phyloP scores from a whole-genome alignment of 2,113 vertebrate species.

The Mobula birostris region DNA sequence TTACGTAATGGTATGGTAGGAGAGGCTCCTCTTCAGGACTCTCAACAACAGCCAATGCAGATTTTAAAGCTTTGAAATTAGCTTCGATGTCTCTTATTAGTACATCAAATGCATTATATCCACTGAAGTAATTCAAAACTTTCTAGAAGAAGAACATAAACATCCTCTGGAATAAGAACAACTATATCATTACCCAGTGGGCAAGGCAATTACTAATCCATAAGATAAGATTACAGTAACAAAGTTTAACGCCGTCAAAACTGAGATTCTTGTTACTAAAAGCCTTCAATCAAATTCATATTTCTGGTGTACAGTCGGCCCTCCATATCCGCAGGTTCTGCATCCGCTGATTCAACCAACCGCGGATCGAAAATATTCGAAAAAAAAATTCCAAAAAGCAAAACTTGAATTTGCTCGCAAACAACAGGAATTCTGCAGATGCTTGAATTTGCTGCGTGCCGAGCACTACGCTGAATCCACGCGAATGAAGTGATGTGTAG shows the following conservation, averaged over 20 bases:
- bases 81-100: constrained; percentile 65
- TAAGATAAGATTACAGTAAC: background rate
- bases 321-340: no score
- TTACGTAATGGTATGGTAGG: constrained; percentile 56
- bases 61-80: constrained; percentile 68
- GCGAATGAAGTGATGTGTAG: no score
- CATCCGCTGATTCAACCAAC: no score
- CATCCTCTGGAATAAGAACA: background rate
- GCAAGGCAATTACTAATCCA: background rate
- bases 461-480: no score
- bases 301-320: no score
- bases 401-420: no score
- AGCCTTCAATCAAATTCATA: background rate
- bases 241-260: background rate
- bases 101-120: constrained; percentile 52
- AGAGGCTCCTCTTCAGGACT: constrained; percentile 60
- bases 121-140: constrained; percentile 62
- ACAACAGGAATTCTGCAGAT: no score
- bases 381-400: no score
- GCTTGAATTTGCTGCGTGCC: no score
- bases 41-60: constrained; percentile 56
- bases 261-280: background rate
- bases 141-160: constrained; percentile 49
- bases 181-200: background rate
- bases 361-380: no score